Base-by-base conservation (phyloP, 1,140 invertebrate genomes). In the Mycetomoellerius zeteki region DNA sequence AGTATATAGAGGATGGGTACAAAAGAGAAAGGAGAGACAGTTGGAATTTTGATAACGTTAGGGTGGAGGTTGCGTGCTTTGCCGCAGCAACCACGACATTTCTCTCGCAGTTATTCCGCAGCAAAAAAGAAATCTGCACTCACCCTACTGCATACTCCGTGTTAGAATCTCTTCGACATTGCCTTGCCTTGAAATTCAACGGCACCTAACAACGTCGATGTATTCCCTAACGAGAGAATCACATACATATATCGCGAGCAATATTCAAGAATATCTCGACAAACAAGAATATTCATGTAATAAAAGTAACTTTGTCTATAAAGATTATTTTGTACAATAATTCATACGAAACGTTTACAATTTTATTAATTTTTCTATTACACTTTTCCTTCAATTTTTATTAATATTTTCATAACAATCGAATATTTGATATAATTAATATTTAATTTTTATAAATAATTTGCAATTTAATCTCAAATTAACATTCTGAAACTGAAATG, bases 1-100 rank as follows among this genome's bases (percentile, higher is more conserved):
- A 72, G 67, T 50, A 50, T 52, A 12, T 14, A 19, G 47, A 3
- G 37, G 37, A 58, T n/a, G 19, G 30, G 67, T 43, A n/a, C 6
- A 7, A 7, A 24, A 72, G 71, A 67, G 65, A 27, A 81, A 75
- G 27, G 80, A 54, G 58, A 76, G 84, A 91, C 62, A 90, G 84
- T 81, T 85, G 84, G 91, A 91, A 92, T 92, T 92, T 92, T 90
- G 90, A 92, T 92, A 91, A 90, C 84, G 89, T 82, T 80, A 81
- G 86, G 81, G 69, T 84, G 47, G 81, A 90, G 80, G 80, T 84
- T 84, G 86, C 87, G 86, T 90, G 88, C 87, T 86, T 87, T 50
- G 81, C 78, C 89, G 85, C 84, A 56, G 89, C 87, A 92, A 91
- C 88, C 89, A 75, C 89, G 88, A 89, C 89, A 90, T 90, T 90